A percentile compares a stretch with the other conserved stretches of the same genome.
Evolutionary conservation across 1,140 invertebrate species (phyloP).

Genomic region (Psix sp.): DNA sequence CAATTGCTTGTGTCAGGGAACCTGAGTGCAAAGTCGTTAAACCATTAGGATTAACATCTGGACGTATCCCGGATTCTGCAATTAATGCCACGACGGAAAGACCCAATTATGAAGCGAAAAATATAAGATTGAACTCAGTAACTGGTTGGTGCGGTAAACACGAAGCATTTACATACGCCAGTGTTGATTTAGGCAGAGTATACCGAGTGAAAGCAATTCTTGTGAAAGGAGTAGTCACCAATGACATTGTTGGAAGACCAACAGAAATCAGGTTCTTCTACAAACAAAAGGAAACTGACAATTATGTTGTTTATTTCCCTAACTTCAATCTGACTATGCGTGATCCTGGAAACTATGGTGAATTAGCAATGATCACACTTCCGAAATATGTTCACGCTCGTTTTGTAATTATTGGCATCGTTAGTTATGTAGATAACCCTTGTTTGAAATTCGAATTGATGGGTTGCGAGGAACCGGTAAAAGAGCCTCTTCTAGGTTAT

Average conservation of each 20-base stretch:
- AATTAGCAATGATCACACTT: constrained; percentile 95
- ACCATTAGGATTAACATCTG: constrained; percentile 93
- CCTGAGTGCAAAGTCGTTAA: constrained; percentile 95
- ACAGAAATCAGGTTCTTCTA: constrained; percentile 98
- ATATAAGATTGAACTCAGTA: constrained; percentile 93
- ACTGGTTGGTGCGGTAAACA: constrained; percentile 97
- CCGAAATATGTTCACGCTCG: constrained; percentile 94
- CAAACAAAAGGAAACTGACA: constrained; percentile 93
- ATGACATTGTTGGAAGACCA: constrained; percentile 94
- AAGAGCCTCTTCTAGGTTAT: constrained; percentile 91
- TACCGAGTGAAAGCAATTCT: constrained; percentile 93
- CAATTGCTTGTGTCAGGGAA: constrained; percentile 93
- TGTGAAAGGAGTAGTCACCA: constrained; percentile 95
- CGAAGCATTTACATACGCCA: constrained; percentile 93
- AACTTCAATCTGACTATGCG: constrained; percentile 96
- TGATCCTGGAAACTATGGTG: constrained; percentile 95
- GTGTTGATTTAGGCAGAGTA: constrained; percentile 93
- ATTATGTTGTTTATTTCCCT: constrained; percentile 97
- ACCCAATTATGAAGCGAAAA: constrained; percentile 93
- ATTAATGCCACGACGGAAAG: constrained; percentile 96
- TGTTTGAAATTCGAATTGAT: constrained; percentile 97
- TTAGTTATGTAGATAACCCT: constrained; percentile 97
- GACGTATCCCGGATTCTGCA: constrained; percentile 94
- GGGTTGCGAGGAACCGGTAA: constrained; percentile 91
- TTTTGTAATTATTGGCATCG: constrained; percentile 95